phyloP scores from a whole-genome alignment of 2,797 vertebrate species.

The Remorina albescens region DNA sequence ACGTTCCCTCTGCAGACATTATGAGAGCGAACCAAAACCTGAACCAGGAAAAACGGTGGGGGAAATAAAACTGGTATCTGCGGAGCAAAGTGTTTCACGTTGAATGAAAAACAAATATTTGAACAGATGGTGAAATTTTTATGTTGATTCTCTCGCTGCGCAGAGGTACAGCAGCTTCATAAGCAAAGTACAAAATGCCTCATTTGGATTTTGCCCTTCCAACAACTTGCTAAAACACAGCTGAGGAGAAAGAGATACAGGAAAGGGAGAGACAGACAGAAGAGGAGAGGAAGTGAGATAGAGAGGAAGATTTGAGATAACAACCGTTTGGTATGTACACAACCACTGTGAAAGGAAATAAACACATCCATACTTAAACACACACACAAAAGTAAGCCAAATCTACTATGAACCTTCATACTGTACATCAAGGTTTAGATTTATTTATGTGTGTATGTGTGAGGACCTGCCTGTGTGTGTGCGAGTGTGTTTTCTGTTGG shows the following conservation, averaged over 20 bases:
- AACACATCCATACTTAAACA: slow-evolving; percentile 51
- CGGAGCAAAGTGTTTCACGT: slow-evolving; percentile 72
- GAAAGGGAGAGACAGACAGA: slow-evolving; percentile 35
- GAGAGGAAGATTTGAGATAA: slow-evolving; percentile 69
- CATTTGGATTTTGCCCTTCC: slow-evolving; percentile 62
- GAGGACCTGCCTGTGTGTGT: slow-evolving; percentile 28
- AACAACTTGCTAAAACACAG: slow-evolving; percentile 59
- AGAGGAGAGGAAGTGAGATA: slow-evolving; percentile 65
- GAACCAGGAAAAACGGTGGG: slow-evolving; percentile 10
- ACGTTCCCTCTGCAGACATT: slow-evolving; percentile 68
- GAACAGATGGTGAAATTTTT: slow-evolving; percentile 81
- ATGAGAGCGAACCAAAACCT: slow-evolving; percentile 66
- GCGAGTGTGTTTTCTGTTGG: slow-evolving; percentile 58
- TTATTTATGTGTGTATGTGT: slow-evolving; percentile 38
- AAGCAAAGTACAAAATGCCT: slow-evolving; percentile 46
- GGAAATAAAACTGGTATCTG: slow-evolving; percentile 64
- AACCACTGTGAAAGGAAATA: slow-evolving; percentile 73
- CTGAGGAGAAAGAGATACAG: slow-evolving; percentile 46
- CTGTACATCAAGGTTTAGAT: slow-evolving; percentile 27
- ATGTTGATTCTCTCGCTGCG: slow-evolving; percentile 43
- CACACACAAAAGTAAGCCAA: neutral
- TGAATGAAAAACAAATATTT: slow-evolving; percentile 84
- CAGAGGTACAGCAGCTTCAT: slow-evolving; percentile 48
- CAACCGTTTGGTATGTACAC: slow-evolving; percentile 68
- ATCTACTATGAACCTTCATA: slow-evolving; percentile 2